Evolutionary conservation across 2,888 invertebrate genomes (phyloP), one percentile per base, ranked within the genome.

Genomic region (Gymnosoma rotundatum): DNA sequence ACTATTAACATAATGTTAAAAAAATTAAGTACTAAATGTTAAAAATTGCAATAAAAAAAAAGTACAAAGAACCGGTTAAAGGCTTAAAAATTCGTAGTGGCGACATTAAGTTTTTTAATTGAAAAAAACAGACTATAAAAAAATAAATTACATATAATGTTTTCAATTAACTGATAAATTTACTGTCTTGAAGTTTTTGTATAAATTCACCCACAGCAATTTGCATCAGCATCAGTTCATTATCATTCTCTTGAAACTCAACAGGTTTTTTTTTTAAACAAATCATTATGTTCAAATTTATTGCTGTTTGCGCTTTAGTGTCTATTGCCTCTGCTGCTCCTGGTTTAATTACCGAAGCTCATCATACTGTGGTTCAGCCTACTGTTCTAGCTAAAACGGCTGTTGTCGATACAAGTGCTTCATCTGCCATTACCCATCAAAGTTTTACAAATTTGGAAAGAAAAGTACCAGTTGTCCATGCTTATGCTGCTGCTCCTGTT

Each of bases 281-380:
- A 58, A 7, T 20, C 14, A 80, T n/a, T 9, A 74, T 80, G 74
- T 80, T 74, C 25, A 80, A 75, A 50, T 48, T 75, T 12, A 80
- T 94, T 93, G 94, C 94, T 93, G 93, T 95, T 92, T 94, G 94
- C 91, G 94, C 94, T 93, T 92, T 94, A 87, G 91, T 94, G 88
- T 93, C 94, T 80, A 88, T 91, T 64, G 92, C 91, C 52, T 89
- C 91, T 72, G 92, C 92, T 78, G 90, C 90, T 79, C 91, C 92
- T 67, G 91, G 91, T 72, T 88, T 90, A 36, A 52, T 90, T 10
- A 87, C 89, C 56, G 86, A 88, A 78, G 88, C 90, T 2, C 92
- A 91, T 7, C 92, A 91, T 69, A 56, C 86, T 7, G 66, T 90
- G n/a, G 88, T 91, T 16, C 90, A 91, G 83, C 90, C 91, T 36